phyloP scores from a whole-genome alignment of 2,888 invertebrate species.

The Melitaea athalia region DNA sequence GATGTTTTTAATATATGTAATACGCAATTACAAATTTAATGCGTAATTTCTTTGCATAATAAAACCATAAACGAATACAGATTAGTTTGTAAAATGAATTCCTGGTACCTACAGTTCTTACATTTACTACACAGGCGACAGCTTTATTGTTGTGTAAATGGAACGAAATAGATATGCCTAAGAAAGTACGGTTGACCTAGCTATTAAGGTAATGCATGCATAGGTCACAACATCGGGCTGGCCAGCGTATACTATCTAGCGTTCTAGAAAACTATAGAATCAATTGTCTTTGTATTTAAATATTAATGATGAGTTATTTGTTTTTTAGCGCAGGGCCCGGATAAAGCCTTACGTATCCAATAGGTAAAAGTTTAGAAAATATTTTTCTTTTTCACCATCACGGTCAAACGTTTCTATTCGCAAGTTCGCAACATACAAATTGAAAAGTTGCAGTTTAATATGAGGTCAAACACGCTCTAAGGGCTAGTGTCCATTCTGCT shows the following conservation, averaged over 20 bases:
- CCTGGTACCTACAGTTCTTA: neutral
- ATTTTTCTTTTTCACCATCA: no score
- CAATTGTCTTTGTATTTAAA: neutral
- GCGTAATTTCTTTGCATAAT: neutral
- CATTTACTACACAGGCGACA: neutral
- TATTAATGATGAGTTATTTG: no score
- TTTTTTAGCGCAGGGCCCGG: no score
- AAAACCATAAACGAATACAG: neutral
- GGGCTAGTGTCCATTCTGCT: no score
- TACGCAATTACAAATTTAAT: conserved; percentile 5
- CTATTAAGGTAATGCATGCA: conserved; percentile 38
- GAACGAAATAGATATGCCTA: conserved; percentile 11
- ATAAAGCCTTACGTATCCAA: no score
- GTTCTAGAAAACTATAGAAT: conserved; percentile 12
- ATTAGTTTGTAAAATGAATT: neutral
- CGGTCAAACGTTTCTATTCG: no score
- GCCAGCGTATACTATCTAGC: conserved; percentile 3
- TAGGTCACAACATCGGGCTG: conserved; percentile 38
- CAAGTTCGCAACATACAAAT: no score
- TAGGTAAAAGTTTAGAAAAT: no score
- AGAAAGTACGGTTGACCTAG: conserved; percentile 35
- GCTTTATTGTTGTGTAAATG: neutral
- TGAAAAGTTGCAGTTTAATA: no score
- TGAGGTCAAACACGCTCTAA: no score
- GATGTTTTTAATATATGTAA: neutral